Base-by-base conservation (phyloP, 2,797 vertebrate genomes). In the Paratrypauchen microcephalus region DNA sequence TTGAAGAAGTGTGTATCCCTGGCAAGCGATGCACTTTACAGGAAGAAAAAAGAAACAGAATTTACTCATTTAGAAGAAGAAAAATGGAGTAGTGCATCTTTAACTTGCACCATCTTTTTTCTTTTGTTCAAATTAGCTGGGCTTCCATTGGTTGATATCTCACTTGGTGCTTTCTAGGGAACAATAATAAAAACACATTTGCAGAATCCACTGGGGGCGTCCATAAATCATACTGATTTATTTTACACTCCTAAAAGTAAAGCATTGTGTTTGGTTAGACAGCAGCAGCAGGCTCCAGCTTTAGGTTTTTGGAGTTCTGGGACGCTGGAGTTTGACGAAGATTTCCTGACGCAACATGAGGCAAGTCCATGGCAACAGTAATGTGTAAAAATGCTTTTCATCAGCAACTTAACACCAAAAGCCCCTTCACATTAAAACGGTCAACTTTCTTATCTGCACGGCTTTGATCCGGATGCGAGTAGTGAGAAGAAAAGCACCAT, bases 341-440 rank as follows among this genome's bases (percentile, higher is more conserved):
- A 71, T 9, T 60, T 52, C 26, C 59, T 78, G 77, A 84, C 67
- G 83, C 73, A 80, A 85, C 65, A 66, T 56, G 48, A 56, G 57
- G 75, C 59, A 80, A 84, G 39, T 59, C 69, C 26, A 21, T 48
- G 68, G 62, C 65, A 73, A 21, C 7, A 5, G 30, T 65, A 48
- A 65, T 60, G 64, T 70, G 68, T 19, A 68, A 70, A 66, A 73
- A 66, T 61, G 12, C 39, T 71, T 57, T 80, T 57, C 57, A 72
- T 50, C 41, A 56, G 61, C 66, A 76, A 66, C 62, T 69, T 65
- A 65, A 45, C 8, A 41, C 70, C 21, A 62, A 73, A 72, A 72
- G 2, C n/a, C 41, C 32, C 68, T 70, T 64, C 52, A 65, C 62
- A 74, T 83, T 65, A 72, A 70, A 63, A 69, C 45, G 57, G 39